Evolutionary conservation across 2,113 vertebrate species (phyloP).

Genomic region (Mustela nigripes): DNA sequence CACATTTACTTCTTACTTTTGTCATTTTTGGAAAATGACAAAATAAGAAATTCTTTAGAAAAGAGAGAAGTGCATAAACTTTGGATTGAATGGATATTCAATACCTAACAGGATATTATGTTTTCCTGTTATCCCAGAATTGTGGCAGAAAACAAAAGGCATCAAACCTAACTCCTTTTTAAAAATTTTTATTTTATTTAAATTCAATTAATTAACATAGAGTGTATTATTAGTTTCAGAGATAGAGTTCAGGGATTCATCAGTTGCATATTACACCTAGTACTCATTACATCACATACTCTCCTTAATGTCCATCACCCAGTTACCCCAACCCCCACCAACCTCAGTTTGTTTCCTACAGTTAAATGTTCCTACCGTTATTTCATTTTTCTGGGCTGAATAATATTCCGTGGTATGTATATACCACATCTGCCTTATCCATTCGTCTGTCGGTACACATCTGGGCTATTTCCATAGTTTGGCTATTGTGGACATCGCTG

Average conservation of each 20-base stretch:
- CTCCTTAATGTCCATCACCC: background rate
- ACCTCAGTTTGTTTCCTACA: background rate
- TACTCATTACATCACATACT: background rate
- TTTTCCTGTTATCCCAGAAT: background rate
- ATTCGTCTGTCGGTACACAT: no score
- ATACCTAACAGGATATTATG: background rate
- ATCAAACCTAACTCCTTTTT: background rate
- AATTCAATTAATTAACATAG: background rate
- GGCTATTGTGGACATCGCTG: background rate
- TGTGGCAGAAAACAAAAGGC: background rate
- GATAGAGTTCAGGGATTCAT: background rate
- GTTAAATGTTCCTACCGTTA: background rate
- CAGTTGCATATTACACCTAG: background rate
- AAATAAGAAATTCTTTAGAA: conserved; percentile 12
- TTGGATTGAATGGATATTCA: background rate
- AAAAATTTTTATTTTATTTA: background rate
- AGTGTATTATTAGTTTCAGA: background rate
- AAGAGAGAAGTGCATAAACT: background rate
- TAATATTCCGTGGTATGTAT: background rate
- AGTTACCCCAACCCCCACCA: background rate
- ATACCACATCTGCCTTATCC: no score
- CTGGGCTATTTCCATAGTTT: no score
- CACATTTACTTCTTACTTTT: background rate
- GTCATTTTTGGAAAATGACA: background rate
- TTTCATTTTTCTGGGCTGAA: background rate